Evolutionary conservation across 2,113 vertebrate genomes (phyloP).

Genomic region (Lophius piscatorius): DNA sequence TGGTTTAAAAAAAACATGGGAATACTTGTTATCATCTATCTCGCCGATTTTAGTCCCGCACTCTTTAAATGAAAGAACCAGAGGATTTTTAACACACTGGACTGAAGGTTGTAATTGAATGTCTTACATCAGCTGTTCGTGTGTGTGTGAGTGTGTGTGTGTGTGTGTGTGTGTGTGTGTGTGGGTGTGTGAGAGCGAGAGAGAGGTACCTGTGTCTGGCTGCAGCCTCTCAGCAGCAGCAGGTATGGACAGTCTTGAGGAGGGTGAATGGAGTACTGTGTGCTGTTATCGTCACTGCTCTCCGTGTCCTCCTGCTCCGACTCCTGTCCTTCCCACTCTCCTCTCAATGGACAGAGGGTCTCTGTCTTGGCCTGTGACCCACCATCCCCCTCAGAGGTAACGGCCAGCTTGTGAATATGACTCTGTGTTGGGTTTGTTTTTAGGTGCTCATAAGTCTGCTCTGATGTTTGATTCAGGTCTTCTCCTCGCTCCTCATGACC

Average conservation of each 20-base stretch:
- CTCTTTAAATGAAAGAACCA: too few relatives aligned
- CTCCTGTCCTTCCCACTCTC: constrained; percentile 66
- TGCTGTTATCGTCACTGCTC: constrained; percentile 79
- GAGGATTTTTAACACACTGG: too few relatives aligned
- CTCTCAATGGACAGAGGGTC: constrained; percentile 57
- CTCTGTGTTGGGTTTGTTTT: constrained; percentile 36
- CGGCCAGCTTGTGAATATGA: constrained; percentile 14
- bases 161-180: constrained; percentile 10
- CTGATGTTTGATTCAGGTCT: constrained; percentile 10
- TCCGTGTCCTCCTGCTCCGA: constrained; percentile 81
- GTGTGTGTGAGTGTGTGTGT: too few relatives aligned
- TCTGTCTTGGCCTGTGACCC: constrained; percentile 54
- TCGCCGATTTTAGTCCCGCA: too few relatives aligned
- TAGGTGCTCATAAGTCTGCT: not conserved
- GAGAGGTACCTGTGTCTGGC: constrained; percentile 76
- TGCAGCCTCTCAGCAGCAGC: constrained; percentile 82
- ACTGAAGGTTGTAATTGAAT: too few relatives aligned
- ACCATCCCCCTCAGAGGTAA: constrained; percentile 17
- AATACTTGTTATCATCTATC: too few relatives aligned
- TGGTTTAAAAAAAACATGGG: too few relatives aligned
- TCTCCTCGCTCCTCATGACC: constrained; percentile 4
- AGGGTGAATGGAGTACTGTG: constrained; percentile 84
- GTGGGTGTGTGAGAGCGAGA: constrained; percentile 4
- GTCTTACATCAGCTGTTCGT: too few relatives aligned
- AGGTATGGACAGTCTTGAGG: constrained; percentile 83